A percentile compares a stretch with the other conserved stretches of the same genome.
phyloP scores from a whole-genome alignment of 1,140 invertebrate genomes.

The Drosophila quadrilineata region DNA sequence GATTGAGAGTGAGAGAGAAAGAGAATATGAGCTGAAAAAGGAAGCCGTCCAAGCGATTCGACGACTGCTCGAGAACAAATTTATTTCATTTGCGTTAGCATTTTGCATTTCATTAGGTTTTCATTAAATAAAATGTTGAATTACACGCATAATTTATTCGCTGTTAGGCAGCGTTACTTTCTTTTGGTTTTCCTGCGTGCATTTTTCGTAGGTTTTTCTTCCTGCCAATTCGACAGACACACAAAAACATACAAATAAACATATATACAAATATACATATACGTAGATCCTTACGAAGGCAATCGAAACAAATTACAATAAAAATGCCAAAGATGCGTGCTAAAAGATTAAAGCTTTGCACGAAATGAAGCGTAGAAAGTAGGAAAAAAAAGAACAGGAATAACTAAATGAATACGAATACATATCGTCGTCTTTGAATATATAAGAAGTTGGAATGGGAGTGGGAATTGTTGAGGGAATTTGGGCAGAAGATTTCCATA shows the following conservation, averaged over 20 bases:
- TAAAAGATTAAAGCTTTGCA: conserved; percentile 76
- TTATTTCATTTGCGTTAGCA: conserved; percentile 81
- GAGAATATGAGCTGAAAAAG: background rate
- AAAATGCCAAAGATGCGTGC: conserved; percentile 77
- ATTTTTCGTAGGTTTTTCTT: conserved; percentile 28
- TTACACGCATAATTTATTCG: conserved; percentile 80
- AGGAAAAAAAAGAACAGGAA: background rate
- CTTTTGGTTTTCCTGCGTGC: background rate
- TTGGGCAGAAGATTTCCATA: conserved; percentile 55
- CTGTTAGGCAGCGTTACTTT: conserved; percentile 33
- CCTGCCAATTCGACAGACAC: background rate
- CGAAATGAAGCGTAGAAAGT: conserved; percentile 61
- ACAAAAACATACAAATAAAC: background rate
- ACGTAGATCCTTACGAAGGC: conserved; percentile 42
- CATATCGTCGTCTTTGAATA: no score
- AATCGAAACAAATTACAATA: conserved; percentile 80
- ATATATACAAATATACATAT: conserved; percentile 17
- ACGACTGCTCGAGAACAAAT: conserved; percentile 58
- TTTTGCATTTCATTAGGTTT: conserved; percentile 81
- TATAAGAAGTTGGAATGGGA: background rate
- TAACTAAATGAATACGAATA: background rate
- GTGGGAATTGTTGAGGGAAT: no score
- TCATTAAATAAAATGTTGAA: conserved; percentile 81
- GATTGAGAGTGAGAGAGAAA: background rate
- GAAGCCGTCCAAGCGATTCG: conserved; percentile 30